Evolutionary conservation across 1,140 invertebrate genomes (phyloP).

Genomic region (Drosophila nebulosa): DNA sequence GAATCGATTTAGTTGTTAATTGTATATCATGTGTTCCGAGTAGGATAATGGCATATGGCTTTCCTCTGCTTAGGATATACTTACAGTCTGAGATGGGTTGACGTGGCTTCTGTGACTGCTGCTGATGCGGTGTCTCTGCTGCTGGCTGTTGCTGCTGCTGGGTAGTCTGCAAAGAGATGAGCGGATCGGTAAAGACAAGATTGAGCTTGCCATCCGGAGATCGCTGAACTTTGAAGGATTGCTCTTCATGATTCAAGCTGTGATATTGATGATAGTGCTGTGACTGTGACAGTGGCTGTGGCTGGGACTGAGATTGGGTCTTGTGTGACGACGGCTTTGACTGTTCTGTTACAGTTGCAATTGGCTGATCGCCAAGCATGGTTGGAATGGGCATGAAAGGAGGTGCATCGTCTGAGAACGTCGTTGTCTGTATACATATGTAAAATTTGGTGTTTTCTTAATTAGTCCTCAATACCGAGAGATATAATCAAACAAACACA

Average conservation of each 20-base stretch:
- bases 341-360: conserved; percentile 1
- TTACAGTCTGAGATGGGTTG: conserved; percentile 47
- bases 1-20: conserved; percentile 62
- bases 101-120: background rate
- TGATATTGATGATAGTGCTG: conserved; percentile 68
- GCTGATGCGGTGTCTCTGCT: no score
- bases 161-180: conserved; percentile 61
- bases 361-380: conserved; percentile 31
- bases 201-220: conserved; percentile 79
- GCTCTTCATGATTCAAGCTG: conserved; percentile 60
- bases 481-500: conserved; percentile 22
- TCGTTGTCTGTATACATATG: conserved; percentile 69
- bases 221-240: conserved; percentile 78
- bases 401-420: conserved; percentile 55
- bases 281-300: conserved; percentile 21
- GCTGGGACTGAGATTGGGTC: conserved; percentile 21
- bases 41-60: conserved; percentile 29
- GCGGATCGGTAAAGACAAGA: conserved; percentile 75
- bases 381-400: conserved; percentile 68
- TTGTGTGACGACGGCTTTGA: conserved; percentile 11
- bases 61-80: conserved; percentile 19
- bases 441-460: conserved; percentile 43
- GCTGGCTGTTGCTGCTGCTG: conserved; percentile 12
- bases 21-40: conserved; percentile 22
- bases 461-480: conserved; percentile 31